Evolutionary conservation across 2,888 invertebrate species (phyloP).

Genomic region (Chorisops tibialis): DNA sequence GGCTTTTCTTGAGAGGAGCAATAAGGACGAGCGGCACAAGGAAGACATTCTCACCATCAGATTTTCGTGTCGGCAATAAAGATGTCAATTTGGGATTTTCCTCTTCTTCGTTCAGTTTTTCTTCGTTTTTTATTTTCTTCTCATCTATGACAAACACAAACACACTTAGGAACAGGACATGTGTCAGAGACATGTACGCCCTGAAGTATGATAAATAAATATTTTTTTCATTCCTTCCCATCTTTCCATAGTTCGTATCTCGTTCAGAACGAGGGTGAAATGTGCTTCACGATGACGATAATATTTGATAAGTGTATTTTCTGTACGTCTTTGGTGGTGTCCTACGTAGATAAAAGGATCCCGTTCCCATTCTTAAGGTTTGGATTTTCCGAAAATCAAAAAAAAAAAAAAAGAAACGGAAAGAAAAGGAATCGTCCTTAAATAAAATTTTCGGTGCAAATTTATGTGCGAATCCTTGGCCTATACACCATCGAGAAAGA

Average conservation of each 20-base stretch:
- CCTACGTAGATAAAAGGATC: conserved; percentile 16
- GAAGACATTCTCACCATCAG: conserved; percentile 21
- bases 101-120: not conserved
- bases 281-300: conserved; percentile 14
- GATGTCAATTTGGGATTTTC: conserved; percentile 27
- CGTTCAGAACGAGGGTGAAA: not conserved
- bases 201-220: conserved; percentile 26
- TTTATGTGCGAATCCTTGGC: no score
- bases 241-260: not conserved
- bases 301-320: conserved; percentile 25
- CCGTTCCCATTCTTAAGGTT: not conserved
- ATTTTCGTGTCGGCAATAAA: conserved; percentile 28
- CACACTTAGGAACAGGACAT: conserved; percentile 22
- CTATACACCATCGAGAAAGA: no score
- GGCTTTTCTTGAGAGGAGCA: not conserved
- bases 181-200: conserved; percentile 22
- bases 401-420: not conserved
- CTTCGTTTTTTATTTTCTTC: conserved; percentile 4
- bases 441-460: not conserved
- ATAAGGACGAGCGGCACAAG: not conserved
- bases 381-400: not conserved
- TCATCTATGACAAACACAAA: conserved; percentile 22
- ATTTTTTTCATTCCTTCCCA: conserved; percentile 13
- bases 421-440: not conserved
- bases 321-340: conserved; percentile 8